Evolutionary conservation across 1,140 invertebrate species (phyloP), one percentile per base, ranked within the genome.

Genomic region (Homarus americanus): DNA sequence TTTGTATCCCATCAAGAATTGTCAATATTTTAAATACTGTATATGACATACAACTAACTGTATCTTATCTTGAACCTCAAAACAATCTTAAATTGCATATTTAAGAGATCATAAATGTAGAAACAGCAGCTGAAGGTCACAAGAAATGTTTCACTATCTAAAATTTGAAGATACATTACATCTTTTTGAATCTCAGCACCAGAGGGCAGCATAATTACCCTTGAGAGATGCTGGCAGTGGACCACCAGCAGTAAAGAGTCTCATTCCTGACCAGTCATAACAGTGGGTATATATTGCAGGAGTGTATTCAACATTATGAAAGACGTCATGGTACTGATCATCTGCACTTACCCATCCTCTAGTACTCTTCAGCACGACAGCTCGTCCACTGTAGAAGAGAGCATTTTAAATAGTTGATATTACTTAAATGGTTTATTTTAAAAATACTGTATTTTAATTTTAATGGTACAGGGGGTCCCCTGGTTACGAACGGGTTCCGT

Each of bases 281-380:
- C 97, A 98, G 94, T 99, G 98, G 1, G 98, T 99, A 94, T 99
- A 99, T 93, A 99, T 98, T 24, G 98, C 98, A 73, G 98, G 97
- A 32, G 97, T 97, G 94, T 98, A 97, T 94, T 97, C 97, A 0
- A 97, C 96, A 93, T 97, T 97, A 94, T 97, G 97, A 93, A 97
- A 96, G 63, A 97, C 96, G 91, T 97, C 97, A 91, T 96, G 96
- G 44, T 94, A 93, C 75, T 95, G 95, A 93, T 98, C 97, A 93
- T 98, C 97, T 93, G 97, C 97, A 0, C 85, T 92, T 95, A 98
- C 97, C 95, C 97, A 98, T 92, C 98, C 98, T 94, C 97, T 96
- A 32, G 94, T 98, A 90, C 97, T 97, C 94, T 97, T 97, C 17
- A 99, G 95, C n/a, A 97, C 96, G 49, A 98, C 98, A 0, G 97